Percentiles rank a stretch among this genome's conserved stretches.
Evolutionary conservation across 92 coral and sea anemone species (phyloP).

Genomic region (Ricordea florida): DNA sequence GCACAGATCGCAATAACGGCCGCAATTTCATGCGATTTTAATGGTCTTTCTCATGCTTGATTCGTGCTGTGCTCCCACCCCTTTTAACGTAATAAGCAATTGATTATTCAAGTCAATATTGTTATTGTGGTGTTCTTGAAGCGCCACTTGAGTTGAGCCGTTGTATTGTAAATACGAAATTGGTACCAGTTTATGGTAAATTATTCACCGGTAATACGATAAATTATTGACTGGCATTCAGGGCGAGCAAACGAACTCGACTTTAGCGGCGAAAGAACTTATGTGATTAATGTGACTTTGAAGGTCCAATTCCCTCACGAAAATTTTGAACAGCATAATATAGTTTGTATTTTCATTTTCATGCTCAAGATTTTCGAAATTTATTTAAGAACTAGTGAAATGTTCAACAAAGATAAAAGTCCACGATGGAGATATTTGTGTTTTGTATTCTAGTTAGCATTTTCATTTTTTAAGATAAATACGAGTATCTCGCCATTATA

Average conservation of each 20-base stretch:
- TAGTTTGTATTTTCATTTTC: conserved; percentile 20
- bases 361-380: neutral
- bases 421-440: neutral
- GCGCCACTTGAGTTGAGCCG: neutral
- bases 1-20: neutral
- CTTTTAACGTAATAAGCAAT: conserved; percentile 18
- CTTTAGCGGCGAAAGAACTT: conserved; percentile 1
- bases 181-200: too few species aligned
- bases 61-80: neutral
- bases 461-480: neutral
- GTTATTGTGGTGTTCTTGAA: conserved; percentile 2
- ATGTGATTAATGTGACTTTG: conserved; percentile 4
- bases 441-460: conserved; percentile 5
- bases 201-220: neutral
- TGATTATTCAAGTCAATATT: conserved; percentile 20
- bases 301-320: conserved; percentile 19
- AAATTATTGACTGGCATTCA: conserved; percentile 22
- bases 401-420: neutral
- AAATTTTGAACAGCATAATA: neutral
- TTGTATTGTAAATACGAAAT: conserved; percentile 17
- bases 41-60: neutral
- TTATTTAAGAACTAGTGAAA: neutral
- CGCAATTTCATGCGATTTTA: neutral
- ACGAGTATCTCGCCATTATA: neutral
- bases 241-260: conserved; percentile 26